A percentile compares a stretch with the other conserved stretches of the same genome.
These are phyloP conservation scores for Coremacera marginata DNA, from an alignment of 2,888 invertebrate genomes.

Conservation along the genomic window DNA sequence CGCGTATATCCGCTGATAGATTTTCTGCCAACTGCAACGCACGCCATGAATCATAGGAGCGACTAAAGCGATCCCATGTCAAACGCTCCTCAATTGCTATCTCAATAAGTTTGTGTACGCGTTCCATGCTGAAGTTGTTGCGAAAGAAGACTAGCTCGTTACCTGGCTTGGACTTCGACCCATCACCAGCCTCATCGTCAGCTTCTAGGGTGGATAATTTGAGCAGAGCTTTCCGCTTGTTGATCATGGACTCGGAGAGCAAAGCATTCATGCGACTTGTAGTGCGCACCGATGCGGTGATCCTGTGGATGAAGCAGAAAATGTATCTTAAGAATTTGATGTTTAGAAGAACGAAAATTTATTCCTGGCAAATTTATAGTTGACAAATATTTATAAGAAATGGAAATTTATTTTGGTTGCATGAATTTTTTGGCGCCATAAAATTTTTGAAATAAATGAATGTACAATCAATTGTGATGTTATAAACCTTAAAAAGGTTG, in stretches of 20 bases:
- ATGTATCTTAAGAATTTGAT: too few species aligned
- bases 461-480: not conserved
- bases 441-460: too few species aligned
- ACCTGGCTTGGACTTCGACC: conserved; percentile 55
- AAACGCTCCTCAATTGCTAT: conserved; percentile 65
- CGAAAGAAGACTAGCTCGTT: conserved; percentile 63
- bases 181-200: conserved; percentile 46
- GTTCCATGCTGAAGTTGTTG: conserved; percentile 67
- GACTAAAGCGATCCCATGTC: conserved; percentile 67
- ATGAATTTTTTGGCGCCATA: too few species aligned
- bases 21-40: conserved; percentile 64
- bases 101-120: conserved; percentile 64
- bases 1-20: conserved; percentile 63
- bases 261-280: conserved; percentile 68
- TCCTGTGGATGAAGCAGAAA: conserved; percentile 51
- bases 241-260: conserved; percentile 65
- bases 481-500: not conserved
- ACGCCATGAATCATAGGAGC: conserved; percentile 68
- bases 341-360: too few species aligned
- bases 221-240: conserved; percentile 56
- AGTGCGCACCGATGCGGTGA: conserved; percentile 68
- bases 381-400: too few species aligned
- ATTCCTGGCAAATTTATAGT: too few species aligned
- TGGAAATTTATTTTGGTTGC: too few species aligned
- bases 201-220: conserved; percentile 48